Evolutionary conservation across 2,113 vertebrate genomes (phyloP).

Genomic region (Rhombomys opimus): DNA sequence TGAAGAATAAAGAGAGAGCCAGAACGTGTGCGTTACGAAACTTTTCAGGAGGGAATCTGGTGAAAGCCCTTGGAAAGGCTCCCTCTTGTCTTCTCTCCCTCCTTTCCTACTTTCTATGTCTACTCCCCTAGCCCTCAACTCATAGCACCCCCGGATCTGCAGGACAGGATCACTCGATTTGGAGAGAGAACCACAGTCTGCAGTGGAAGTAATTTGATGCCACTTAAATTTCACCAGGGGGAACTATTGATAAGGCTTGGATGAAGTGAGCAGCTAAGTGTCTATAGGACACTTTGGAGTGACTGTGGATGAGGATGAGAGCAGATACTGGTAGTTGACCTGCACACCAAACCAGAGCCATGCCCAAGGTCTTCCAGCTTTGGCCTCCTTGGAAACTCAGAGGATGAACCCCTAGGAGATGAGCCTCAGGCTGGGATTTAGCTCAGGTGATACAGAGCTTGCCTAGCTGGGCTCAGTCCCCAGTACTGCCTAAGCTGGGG

Average conservation of each 20-base stretch:
- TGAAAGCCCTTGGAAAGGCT: neutral
- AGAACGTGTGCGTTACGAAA: neutral
- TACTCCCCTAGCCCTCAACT: neutral
- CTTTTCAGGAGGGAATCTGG: conserved; percentile 1
- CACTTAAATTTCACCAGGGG: conserved; percentile 32
- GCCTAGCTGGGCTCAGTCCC: neutral
- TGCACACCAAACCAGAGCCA: fast-evolving
- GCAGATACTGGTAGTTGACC: neutral
- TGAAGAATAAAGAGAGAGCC: neutral
- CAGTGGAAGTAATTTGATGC: fast-evolving
- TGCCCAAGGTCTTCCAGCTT: neutral
- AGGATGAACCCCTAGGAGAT: neutral
- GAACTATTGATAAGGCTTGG: neutral
- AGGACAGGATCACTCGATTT: fast-evolving
- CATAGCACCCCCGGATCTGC: neutral
- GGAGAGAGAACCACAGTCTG: neutral
- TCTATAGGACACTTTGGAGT: neutral
- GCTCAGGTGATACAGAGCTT: neutral
- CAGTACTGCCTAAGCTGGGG: neutral
- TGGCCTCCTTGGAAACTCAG: neutral
- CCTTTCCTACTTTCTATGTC: neutral
- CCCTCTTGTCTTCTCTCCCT: neutral
- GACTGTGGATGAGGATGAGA: neutral
- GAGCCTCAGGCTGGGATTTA: neutral
- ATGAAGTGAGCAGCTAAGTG: neutral